Base-by-base conservation (phyloP, 2,113 vertebrate species). In the Galeopterus variegatus region DNA sequence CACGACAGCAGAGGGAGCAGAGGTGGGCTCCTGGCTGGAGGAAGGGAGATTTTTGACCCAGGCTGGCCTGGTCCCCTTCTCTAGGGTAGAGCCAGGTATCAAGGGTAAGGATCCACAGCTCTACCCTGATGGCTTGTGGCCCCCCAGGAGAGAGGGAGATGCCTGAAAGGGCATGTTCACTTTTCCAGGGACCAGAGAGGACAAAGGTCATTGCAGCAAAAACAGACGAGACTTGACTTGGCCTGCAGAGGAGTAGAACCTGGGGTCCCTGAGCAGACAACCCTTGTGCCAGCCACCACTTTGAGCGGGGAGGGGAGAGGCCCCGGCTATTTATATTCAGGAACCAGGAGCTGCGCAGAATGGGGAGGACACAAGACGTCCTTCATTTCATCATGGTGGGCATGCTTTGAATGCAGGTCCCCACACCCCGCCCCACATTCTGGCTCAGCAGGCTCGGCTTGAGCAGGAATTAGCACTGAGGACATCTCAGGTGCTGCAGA, bases 271-370 rank as follows among this genome's bases (percentile, higher is more conserved):
- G 33, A 50, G 52, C 13, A 6, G 33, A 41, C 9, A 12, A 21
- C 33, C 33, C 81, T 60, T 3, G n/a, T 41, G 24, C 15, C 15
- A 6, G 7, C 65, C 23, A n/a, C 26, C 15, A 81, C 72, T 36
- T 69, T 23, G 62, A 48, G 6, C 6, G 4, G 14, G 70, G 31
- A 50, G 13, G 15, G 24, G 9, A 7, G 6, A 8, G 17, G 23
- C 8, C 67, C n/a, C 31, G 1, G 0, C 52, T 19, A 13, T 1
- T 90, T 31, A 6, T 3, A 8, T 21, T 56, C 1, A 0, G 6
- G 41, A 6, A 31, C 0, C 11, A 15, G 76, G 76, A 24, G 2
- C 65, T 11, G 31, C 4, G 50, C 64, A 12, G 4, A 64, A 0
- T 1, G 3, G 26, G n/a, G 28, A 33, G 83, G 62, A 75, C 24